These are phyloP conservation scores for Graptemys geographica DNA, from an alignment of 2,797 vertebrate species.

Conservation along the genomic window DNA sequence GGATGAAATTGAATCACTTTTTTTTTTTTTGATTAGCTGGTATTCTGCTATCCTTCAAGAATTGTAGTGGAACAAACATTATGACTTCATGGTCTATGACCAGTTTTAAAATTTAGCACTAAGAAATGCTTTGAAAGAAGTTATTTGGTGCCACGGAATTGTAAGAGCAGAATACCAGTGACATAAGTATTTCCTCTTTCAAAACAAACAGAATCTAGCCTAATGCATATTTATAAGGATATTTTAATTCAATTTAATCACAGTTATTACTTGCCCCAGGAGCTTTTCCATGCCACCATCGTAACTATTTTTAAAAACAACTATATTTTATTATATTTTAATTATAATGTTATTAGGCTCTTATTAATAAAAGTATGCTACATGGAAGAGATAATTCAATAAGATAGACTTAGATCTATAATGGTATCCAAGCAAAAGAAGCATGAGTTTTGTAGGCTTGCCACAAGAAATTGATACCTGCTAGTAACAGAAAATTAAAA, in stretches of 20 bases:
- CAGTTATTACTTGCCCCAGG: not conserved
- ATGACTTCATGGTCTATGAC: not conserved
- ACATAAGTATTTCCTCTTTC: not conserved
- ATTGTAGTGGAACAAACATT: not conserved
- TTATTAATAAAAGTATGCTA: not conserved
- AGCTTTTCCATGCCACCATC: not conserved
- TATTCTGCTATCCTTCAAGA: not conserved
- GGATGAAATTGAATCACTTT: not conserved
- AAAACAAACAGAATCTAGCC: not conserved
- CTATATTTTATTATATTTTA: not conserved
- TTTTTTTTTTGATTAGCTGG: not conserved
- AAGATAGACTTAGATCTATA: not conserved
- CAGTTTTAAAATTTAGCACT: not conserved
- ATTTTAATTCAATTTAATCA: not conserved
- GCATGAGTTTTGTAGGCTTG: not conserved
- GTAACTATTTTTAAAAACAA: not conserved
- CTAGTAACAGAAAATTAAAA: not conserved
- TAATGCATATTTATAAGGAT: not conserved
- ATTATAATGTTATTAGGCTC: not conserved
- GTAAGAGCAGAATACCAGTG: not conserved
- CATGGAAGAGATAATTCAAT: not conserved
- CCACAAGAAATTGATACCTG: not conserved
- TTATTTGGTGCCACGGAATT: not conserved
- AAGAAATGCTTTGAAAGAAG: not conserved
- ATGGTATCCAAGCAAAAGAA: not conserved